Evolutionary conservation across 2,113 vertebrate genomes (phyloP), one percentile per base, ranked within the genome.

Genomic region (Conger conger): DNA sequence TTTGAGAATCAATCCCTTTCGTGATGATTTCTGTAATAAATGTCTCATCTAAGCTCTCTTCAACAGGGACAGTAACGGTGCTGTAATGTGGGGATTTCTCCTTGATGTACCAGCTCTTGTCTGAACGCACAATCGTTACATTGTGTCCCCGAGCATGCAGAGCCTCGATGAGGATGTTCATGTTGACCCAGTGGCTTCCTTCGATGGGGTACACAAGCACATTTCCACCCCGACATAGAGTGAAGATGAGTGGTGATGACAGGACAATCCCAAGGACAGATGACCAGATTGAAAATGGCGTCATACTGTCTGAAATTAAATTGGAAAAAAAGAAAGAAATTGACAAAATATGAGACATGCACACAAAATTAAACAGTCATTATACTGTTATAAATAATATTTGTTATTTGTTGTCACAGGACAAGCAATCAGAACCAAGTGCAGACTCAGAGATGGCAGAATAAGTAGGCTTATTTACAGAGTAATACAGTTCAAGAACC

Each of bases 171-270:
- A 94, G 86, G 20, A 94, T 40, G 5, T 94, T 90, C 92, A 95
- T 93, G 88, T 94, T 94, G 33, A 95, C 87, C 94, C 94, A 95
- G 87, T 95, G 94, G 88, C 93, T 94, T 35, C 94, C 93, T 11
- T 95, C 89, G 0, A 93, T 86, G 81, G 95, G 94, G 42, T 93
- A 82, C 4, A 94, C 84, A 76, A 91, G 87, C 89, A 94, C 87
- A 78, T 88, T 94, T 20, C 93, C 92, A 45, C 86, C 83, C 50
- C 87, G 38, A 80, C 87, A 91, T 60, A 60, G 15, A 16, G 3
- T 60, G 57, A 60, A 50, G 53, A 13, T n/a, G 42, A 1, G 18
- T 5, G 63, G 77, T 78, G 77, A n/a, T n/a, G n/a, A 36, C 18
- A 81, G 30, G 42, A 36, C 18, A 30, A 36, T n/a, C n/a, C n/a